Conservation (phyloP, 2,888 invertebrate genomes). For the Parasteatoda lunata region DNA sequence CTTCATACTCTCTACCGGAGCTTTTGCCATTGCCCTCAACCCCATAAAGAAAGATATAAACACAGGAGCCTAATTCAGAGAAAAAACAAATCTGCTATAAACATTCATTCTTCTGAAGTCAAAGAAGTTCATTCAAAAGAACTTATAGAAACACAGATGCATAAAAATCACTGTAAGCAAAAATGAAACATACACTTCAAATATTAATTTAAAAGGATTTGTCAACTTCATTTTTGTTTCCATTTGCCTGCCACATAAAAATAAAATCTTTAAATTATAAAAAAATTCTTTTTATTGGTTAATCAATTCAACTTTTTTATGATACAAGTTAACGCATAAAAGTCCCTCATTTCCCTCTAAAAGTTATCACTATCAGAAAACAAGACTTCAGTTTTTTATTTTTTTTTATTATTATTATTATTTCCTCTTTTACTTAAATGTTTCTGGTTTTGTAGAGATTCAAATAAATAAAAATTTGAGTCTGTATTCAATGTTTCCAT, state of each 20-base stretch:
- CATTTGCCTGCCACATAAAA: not conserved
- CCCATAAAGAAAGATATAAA: constrained; percentile 95
- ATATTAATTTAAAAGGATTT: not conserved
- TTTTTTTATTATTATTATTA: no score
- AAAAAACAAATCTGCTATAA: not conserved
- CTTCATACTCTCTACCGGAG: constrained; percentile 91
- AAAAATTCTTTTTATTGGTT: no score
- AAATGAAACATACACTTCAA: not conserved
- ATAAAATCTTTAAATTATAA: not conserved
- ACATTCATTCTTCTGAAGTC: not conserved
- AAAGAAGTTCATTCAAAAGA: not conserved
- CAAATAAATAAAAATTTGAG: no score
- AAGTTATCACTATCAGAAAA: no score
- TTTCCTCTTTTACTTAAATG: no score
- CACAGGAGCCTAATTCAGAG: constrained; percentile 81
- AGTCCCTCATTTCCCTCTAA: no score
- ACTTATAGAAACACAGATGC: not conserved
- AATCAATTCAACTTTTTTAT: no score
- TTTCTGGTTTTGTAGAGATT: no score
- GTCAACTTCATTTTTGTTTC: not conserved
- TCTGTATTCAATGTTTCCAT: no score
- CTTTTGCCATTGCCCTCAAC: constrained; percentile 88
- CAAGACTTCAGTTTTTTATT: no score
- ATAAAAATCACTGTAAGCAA: not conserved
- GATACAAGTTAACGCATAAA: no score